These are phyloP conservation scores for Trilocha varians DNA, from an alignment of 2,888 invertebrate genomes.

Conservation along the genomic window DNA sequence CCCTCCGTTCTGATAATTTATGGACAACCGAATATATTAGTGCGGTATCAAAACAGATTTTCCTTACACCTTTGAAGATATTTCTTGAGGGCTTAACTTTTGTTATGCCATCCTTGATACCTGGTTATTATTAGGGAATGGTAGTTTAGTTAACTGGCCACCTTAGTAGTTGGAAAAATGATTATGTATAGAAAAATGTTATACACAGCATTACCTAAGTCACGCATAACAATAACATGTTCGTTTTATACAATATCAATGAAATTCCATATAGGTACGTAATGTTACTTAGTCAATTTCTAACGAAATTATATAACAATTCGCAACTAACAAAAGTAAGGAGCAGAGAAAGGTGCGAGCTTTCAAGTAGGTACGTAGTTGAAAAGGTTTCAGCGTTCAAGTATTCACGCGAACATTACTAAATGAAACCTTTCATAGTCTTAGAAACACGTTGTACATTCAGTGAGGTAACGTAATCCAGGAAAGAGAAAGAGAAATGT, in stretches of 20 bases:
- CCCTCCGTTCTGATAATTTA: slow-evolving; percentile 44
- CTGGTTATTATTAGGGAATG: no score
- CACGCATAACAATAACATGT: no score
- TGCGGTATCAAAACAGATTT: neutral
- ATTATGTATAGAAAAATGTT: no score
- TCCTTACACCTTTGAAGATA: no score
- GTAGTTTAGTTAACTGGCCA: no score
- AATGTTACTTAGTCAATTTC: neutral
- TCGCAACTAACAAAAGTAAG: neutral
- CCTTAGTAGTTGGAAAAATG: no score
- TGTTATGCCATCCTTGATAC: no score
- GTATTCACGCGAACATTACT: slow-evolving; percentile 17
- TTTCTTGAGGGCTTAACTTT: no score
- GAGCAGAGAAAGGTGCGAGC: neutral
- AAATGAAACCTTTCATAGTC: slow-evolving; percentile 23
- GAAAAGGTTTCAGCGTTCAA: slow-evolving; percentile 14
- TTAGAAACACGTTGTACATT: slow-evolving; percentile 24
- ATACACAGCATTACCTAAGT: no score
- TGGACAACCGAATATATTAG: slow-evolving; percentile 19
- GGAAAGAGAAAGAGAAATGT: slow-evolving; percentile 38
- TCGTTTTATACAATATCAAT: no score
- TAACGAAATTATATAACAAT: neutral
- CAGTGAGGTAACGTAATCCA: slow-evolving; percentile 33
- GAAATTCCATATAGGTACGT: no score
- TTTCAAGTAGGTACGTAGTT: slow-evolving; percentile 10